Evolutionary conservation across 1,140 invertebrate species (phyloP).

Genomic region (Artemia franciscana): DNA sequence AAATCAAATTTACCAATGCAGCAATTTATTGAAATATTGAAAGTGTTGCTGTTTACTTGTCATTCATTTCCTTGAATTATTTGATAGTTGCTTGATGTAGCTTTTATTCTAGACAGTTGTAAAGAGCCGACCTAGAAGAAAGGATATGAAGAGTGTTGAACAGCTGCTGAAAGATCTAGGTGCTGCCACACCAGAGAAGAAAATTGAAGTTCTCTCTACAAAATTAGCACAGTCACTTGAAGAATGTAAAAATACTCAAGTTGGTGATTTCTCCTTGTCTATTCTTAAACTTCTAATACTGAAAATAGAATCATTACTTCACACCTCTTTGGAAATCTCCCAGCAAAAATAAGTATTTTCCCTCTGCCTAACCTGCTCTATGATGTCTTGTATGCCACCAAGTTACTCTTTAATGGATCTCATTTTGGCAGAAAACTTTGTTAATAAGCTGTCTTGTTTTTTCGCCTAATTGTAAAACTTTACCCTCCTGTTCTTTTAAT

Average conservation of each 20-base stretch:
- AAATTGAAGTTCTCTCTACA: constrained; percentile 33
- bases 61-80: too few relatives aligned
- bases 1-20: too few relatives aligned
- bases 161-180: constrained; percentile 45
- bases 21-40: too few relatives aligned
- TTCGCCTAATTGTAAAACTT: too few relatives aligned
- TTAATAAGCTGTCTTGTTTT: not conserved
- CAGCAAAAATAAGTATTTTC: not conserved
- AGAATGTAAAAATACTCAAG: constrained; percentile 40
- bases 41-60: too few relatives aligned
- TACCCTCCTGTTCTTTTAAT: too few relatives aligned
- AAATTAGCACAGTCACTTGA: constrained; percentile 55
- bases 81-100: too few relatives aligned
- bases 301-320: too few relatives aligned
- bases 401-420: not conserved
- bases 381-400: not conserved
- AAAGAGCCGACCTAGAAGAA: constrained; percentile 18
- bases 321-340: not conserved
- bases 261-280: constrained; percentile 11
- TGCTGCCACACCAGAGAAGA: constrained; percentile 43
- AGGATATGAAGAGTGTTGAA: constrained; percentile 33
- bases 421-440: not conserved
- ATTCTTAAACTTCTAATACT: too few relatives aligned
- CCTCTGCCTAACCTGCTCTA: not conserved
- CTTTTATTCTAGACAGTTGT: too few relatives aligned